Evolutionary conservation across 2,113 vertebrate genomes (phyloP), one percentile per base, ranked within the genome.

Genomic region (Etheostoma spectabile): DNA sequence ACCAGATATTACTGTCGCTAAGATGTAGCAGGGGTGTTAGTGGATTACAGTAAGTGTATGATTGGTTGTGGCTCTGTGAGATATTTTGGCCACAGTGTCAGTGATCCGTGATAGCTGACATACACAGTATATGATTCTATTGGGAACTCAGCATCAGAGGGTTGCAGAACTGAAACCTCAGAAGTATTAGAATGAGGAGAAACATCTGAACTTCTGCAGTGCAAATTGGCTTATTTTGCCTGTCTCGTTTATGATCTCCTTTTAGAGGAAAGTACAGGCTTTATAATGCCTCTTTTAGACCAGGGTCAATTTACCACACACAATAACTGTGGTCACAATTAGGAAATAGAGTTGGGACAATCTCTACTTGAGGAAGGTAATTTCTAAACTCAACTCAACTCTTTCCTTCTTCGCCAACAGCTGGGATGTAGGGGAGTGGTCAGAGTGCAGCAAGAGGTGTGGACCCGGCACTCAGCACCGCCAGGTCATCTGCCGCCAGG

Each of bases 401-500:
- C 21, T 35, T 16, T 57, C 60, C 63, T 15, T 70, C 78, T 65
- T 86, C 79, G 24, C 61, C 56, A 27, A 70, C 74, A 99, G 98
- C 92, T 99, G 97, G 97, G 98, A 99, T 49, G 93, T 98, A 14
- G 97, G 98, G 6, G 98, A 99, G 91, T 99, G 98, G 98, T 99
- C 98, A 0, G 97, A 98, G 67, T 99, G 98, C 95, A 98, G 96
- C 89, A 97, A 96, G 64, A 97, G 94, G 1, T 99, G 98, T 0
- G 98, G 98, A 21, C 96, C 97, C 4, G 97, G 98, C 3, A 95
- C 95, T 93, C 98, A 99, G 93, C 96, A 96, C 27, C 96, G 97
- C 0, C 98, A 99, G 94, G 95, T 98, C 52, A 93, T 98, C 15
- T 99, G 98, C 78, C 95, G 96, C 74, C 97, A 97, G 86, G 88